phyloP scores from a whole-genome alignment of 2,113 vertebrate species.

The Megaceryle torquata region DNA sequence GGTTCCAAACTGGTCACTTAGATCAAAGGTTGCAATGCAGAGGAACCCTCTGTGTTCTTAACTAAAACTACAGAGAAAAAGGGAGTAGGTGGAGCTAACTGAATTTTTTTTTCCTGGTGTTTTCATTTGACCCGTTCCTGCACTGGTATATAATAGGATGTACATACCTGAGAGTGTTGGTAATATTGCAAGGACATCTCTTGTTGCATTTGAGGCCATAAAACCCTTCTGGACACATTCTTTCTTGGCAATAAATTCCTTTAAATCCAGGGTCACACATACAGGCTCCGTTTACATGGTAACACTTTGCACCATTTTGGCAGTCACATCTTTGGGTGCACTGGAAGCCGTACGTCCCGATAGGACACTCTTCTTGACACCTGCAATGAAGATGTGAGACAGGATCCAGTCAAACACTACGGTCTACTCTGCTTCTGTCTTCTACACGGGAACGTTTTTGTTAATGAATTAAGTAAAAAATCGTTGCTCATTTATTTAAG shows the following conservation, averaged over 20 bases:
- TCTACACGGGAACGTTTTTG: not conserved
- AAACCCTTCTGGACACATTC: slow-evolving; percentile 89
- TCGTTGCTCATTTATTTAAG: not conserved
- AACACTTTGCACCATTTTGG: slow-evolving; percentile 92
- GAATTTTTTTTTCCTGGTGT: not conserved
- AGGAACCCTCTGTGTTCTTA: not conserved
- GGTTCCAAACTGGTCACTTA: not conserved
- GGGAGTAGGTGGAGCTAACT: not conserved
- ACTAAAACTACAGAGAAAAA: not conserved
- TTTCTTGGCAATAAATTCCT: slow-evolving; percentile 90
- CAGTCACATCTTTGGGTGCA: slow-evolving; percentile 92
- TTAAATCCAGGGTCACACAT: slow-evolving; percentile 93
- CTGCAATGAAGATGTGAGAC: slow-evolving; percentile 55
- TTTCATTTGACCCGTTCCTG: not conserved
- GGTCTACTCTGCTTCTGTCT: not conserved
- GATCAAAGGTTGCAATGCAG: not conserved
- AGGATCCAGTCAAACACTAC: not conserved
- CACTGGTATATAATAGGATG: rapidly evolving
- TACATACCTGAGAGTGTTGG: slow-evolving; percentile 89
- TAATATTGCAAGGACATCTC: slow-evolving; percentile 88
- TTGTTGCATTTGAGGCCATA: slow-evolving; percentile 92
- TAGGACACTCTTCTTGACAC: slow-evolving; percentile 96
- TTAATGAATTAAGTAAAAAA: not conserved
- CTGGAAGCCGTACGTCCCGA: slow-evolving; percentile 89
- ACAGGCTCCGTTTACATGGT: slow-evolving; percentile 89